Percentiles rank a stretch among this genome's conserved stretches.
These are phyloP conservation scores for Spheniscus humboldti DNA, from an alignment of 2,797 vertebrate species.

Conservation along the genomic window DNA sequence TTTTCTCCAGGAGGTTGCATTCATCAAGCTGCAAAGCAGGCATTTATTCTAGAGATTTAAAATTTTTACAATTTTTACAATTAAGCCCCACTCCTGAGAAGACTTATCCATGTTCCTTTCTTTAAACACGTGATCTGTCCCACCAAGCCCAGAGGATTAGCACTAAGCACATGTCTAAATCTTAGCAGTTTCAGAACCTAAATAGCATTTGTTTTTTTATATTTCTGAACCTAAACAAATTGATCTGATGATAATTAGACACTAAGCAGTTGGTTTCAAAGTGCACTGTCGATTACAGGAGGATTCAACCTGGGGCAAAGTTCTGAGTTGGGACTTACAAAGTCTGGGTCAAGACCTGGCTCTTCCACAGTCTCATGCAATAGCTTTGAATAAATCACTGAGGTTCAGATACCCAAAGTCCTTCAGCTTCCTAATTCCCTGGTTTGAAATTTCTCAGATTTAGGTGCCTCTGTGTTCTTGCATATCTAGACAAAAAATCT, in stretches of 20 bases:
- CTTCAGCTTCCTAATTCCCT: neutral
- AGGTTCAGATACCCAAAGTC: neutral
- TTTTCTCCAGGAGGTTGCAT: neutral
- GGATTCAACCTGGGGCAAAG: neutral
- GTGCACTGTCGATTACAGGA: neutral
- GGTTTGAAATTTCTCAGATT: neutral
- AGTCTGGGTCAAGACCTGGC: neutral
- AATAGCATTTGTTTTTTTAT: neutral
- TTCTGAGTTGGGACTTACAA: neutral
- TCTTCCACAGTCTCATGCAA: neutral
- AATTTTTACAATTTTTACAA: neutral
- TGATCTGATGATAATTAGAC: neutral
- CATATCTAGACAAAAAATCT: neutral
- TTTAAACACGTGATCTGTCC: neutral
- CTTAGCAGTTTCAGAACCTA: neutral
- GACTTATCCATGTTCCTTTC: neutral
- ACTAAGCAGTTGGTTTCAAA: neutral
- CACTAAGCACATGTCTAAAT: neutral
- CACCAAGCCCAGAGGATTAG: neutral
- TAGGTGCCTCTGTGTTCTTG: accelerated
- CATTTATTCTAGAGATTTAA: neutral
- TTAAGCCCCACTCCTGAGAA: neutral
- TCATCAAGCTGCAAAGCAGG: neutral
- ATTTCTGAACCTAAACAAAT: neutral
- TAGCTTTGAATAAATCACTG: neutral